These are phyloP conservation scores for Zelleria hepariella DNA, from an alignment of 2,888 invertebrate genomes.

Conservation along the genomic window DNA sequence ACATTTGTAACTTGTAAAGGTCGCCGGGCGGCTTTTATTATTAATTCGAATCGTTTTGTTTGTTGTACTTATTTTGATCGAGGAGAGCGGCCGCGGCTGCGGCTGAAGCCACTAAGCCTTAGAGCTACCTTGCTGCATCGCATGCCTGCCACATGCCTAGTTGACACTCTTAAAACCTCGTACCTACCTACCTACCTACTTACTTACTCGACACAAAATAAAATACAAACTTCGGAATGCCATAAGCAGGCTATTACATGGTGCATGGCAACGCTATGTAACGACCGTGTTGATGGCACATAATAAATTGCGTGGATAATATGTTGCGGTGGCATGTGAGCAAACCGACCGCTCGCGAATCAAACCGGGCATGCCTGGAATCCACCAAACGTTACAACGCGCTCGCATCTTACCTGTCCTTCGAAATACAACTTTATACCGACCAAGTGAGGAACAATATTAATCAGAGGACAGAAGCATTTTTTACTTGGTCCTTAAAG, in stretches of 20 bases:
- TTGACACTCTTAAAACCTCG: neutral
- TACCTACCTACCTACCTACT: neutral
- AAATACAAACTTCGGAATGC: neutral
- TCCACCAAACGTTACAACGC: conserved; percentile 36
- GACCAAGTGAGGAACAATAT: conserved; percentile 24
- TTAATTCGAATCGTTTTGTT: conserved; percentile 25
- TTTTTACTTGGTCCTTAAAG: conserved; percentile 46
- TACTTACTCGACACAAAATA: neutral
- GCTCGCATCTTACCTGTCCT: conserved; percentile 21
- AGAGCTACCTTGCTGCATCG: too few species aligned
- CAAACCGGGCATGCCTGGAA: conserved; percentile 33
- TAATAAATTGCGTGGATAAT: neutral
- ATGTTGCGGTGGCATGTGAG: conserved; percentile 29
- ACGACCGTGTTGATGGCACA: neutral
- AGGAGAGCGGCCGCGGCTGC: conserved; percentile 7
- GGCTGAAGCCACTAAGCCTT: neutral
- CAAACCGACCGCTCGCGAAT: conserved; percentile 29
- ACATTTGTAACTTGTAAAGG: conserved; percentile 59
- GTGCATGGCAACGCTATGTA: neutral
- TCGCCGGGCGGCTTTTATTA: conserved; percentile 35
- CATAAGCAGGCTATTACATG: neutral
- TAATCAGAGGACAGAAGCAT: conserved; percentile 16
- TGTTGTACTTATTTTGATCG: conserved; percentile 16
- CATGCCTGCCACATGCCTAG: neutral
- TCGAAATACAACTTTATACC: conserved; percentile 37